Evolutionary conservation across 2,797 vertebrate species (phyloP), one percentile per base, ranked within the genome.

Genomic region (Anabacerthia variegaticeps): DNA sequence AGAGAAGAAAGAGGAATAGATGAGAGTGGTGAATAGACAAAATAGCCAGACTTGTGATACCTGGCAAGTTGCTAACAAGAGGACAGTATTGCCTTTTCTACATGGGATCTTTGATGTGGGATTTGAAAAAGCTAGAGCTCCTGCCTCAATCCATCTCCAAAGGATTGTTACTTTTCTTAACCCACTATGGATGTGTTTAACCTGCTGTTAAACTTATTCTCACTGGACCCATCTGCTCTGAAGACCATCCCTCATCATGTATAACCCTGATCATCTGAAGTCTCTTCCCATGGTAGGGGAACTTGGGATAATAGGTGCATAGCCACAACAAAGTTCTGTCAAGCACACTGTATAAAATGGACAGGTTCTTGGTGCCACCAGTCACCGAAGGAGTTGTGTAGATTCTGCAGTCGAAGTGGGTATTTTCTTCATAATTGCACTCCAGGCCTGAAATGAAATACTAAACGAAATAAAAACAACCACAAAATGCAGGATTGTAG

Each of bases 151-250:
- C 23, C 16, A 22, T 41, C 6, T 61, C 34, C 34, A 68, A 63
- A 87, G 41, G 10, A 23, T 24, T 5, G 1, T 2, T 58, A 1
- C 46, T 72, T 91, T 46, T 58, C 43, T 76, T 67, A 61, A 13
- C 9, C 13, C 9, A 4, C 15, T 78, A 22, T 11, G 12, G 14
- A 18, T 0, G 0, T 52, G 27, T 67, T 81, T 21, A 81, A 27
- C 8, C 24, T 68, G 13, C 46, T 65, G 8, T 16, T n/a, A n/a
- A 8, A 20, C 30, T 62, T 82, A 15, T 39, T 69, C 36, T 68
- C 71, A 28, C 58, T 54, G 46, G 7, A 5, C 32, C 16, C 2
- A 0, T 36, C 39, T 83, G 28, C 49, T 46, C 74, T 81, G 65
- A 27, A 66, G 51, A 69, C 7, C 2, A 16, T 56, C 23, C 11